phyloP scores from a whole-genome alignment of 2,113 vertebrate species.

The Cochlearius cochlearius region DNA sequence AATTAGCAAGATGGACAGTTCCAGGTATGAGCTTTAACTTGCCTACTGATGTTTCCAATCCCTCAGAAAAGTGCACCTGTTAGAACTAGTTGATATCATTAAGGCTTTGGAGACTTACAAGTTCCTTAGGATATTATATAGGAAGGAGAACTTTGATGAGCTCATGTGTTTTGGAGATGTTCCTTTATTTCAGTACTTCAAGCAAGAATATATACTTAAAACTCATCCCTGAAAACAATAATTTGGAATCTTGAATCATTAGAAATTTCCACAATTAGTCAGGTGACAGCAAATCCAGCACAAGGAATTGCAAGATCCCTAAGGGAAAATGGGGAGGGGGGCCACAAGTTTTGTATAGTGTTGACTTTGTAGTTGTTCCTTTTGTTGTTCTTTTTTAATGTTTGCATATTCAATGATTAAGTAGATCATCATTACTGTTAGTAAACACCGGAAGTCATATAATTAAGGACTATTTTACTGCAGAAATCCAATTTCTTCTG shows the following conservation, averaged over 20 bases:
- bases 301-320: neutral
- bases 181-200: neutral
- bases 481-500: neutral
- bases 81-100: neutral
- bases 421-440: neutral
- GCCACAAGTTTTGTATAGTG: neutral
- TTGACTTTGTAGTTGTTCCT: neutral
- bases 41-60: neutral
- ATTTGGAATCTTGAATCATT: neutral
- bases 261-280: neutral
- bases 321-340: neutral
- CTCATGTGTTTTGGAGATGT: neutral
- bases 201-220: neutral
- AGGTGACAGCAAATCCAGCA: neutral
- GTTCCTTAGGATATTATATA: neutral
- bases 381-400: neutral
- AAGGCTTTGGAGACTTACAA: neutral
- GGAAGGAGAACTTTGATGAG: neutral
- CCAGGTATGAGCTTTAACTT: neutral
- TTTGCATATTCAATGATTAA: neutral
- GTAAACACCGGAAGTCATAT: neutral
- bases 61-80: neutral
- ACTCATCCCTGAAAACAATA: neutral
- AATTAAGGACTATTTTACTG: neutral
- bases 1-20: neutral